Conservation (phyloP, 2,113 vertebrate species). For the Geococcyx californianus region DNA sequence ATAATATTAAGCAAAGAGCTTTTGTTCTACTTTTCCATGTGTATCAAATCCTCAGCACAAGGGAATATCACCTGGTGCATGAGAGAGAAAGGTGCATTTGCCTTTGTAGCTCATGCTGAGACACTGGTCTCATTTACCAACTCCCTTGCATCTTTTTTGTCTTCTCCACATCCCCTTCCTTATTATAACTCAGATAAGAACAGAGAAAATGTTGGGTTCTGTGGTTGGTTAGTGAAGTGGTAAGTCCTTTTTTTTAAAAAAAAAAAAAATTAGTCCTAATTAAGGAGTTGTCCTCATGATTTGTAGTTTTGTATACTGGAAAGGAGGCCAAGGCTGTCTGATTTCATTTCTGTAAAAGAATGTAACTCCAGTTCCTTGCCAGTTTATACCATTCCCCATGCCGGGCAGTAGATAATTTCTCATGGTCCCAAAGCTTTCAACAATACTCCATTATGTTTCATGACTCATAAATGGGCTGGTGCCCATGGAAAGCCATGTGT, state of each 20-base stretch:
- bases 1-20: neutral
- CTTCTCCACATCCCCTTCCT: neutral
- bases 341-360: slow-evolving; percentile 76
- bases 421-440: slow-evolving; percentile 75
- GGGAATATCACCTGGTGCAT: neutral
- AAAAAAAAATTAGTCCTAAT: slow-evolving; percentile 35
- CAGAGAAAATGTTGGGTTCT: slow-evolving; percentile 11
- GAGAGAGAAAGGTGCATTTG: neutral
- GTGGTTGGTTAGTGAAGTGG: slow-evolving; percentile 8
- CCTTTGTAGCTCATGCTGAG: neutral
- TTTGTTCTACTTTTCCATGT: neutral
- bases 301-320: slow-evolving; percentile 53
- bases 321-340: slow-evolving; percentile 64
- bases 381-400: slow-evolving; percentile 75
- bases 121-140: neutral
- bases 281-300: slow-evolving; percentile 46
- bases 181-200: neutral
- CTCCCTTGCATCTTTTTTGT: neutral
- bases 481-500: slow-evolving; percentile 77
- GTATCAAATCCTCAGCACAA: neutral
- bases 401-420: slow-evolving; percentile 73
- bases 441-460: slow-evolving; percentile 78
- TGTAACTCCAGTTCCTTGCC: slow-evolving; percentile 65
- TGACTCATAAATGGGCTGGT: slow-evolving; percentile 77
- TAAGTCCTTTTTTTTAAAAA: neutral